Conservation (phyloP, 2,797 vertebrate genomes). For the Channallabes apus region DNA sequence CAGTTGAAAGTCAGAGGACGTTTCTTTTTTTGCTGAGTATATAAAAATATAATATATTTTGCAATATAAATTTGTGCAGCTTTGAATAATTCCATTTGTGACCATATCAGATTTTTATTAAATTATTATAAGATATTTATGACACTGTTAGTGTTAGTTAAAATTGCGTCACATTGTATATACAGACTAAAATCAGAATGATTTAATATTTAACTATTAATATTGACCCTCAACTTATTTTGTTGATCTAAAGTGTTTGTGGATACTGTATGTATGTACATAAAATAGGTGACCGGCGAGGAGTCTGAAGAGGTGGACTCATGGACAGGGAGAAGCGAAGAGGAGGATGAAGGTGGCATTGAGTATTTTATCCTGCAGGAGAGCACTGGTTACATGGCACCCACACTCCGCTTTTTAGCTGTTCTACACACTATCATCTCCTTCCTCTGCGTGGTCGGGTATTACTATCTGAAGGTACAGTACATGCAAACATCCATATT, state of each 20-base stretch:
- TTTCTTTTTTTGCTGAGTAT: no score
- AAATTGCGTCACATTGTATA: not conserved
- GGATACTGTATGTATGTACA: not conserved
- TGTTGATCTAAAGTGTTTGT: not conserved
- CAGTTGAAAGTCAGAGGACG: no score
- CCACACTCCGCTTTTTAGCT: slow-evolving; percentile 86
- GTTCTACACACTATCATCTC: slow-evolving; percentile 94
- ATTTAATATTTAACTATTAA: not conserved
- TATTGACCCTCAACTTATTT: not conserved
- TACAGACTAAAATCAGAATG: not conserved
- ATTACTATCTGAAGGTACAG: slow-evolving; percentile 89
- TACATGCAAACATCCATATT: slow-evolving; percentile 1
- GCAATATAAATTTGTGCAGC: not conserved
- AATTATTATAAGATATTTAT: not conserved
- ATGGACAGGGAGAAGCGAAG: slow-evolving; percentile 82
- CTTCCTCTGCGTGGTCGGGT: slow-evolving; percentile 94
- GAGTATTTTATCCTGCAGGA: slow-evolving; percentile 97
- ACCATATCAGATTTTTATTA: not conserved
- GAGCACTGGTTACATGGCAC: slow-evolving; percentile 98
- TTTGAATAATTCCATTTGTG: slow-evolving; percentile 3
- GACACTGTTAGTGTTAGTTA: not conserved
- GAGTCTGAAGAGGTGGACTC: slow-evolving; percentile 84
- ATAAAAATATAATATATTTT: not conserved
- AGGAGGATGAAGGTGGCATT: slow-evolving; percentile 86
- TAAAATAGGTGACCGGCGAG: slow-evolving; percentile 88